Percentiles rank a stretch among this genome's conserved stretches.
phyloP scores from a whole-genome alignment of 2,888 invertebrate genomes.

The Clivina fossor region DNA sequence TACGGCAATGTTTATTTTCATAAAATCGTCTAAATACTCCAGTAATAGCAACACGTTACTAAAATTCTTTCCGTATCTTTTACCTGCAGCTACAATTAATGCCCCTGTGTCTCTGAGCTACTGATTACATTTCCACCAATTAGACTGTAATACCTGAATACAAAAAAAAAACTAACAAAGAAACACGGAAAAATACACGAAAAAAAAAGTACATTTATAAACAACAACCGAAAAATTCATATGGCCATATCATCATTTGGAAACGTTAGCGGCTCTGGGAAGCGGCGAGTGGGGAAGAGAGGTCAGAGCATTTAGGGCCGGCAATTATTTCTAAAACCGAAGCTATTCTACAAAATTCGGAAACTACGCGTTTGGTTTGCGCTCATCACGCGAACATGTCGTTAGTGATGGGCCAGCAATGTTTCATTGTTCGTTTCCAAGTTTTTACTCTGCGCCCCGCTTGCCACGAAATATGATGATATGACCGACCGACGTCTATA shows the following conservation, averaged over 20 bases:
- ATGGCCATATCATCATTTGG: slow-evolving; percentile 27
- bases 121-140: slow-evolving; percentile 20
- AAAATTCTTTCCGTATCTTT: no score
- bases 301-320: slow-evolving; percentile 24
- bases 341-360: slow-evolving; percentile 34
- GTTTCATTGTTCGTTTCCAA: slow-evolving; percentile 32
- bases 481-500: neutral
- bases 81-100: no score
- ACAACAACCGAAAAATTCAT: slow-evolving; percentile 29
- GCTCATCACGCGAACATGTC: slow-evolving; percentile 28
- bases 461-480: neutral
- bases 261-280: no score
- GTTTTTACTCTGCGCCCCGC: slow-evolving; percentile 6
- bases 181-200: slow-evolving; percentile 2
- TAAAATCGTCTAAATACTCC: no score
- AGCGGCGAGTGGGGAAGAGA: no score
- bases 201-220: slow-evolving; percentile 25
- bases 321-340: slow-evolving; percentile 34
- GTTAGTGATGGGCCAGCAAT: slow-evolving; percentile 33
- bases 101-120: no score
- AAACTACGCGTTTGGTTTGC: slow-evolving; percentile 17
- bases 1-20: no score
- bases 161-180: slow-evolving; percentile 18
- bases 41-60: no score
- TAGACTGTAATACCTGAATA: slow-evolving; percentile 12